Conservation (phyloP, 2,113 vertebrate species). For the Saccopteryx bilineata region DNA sequence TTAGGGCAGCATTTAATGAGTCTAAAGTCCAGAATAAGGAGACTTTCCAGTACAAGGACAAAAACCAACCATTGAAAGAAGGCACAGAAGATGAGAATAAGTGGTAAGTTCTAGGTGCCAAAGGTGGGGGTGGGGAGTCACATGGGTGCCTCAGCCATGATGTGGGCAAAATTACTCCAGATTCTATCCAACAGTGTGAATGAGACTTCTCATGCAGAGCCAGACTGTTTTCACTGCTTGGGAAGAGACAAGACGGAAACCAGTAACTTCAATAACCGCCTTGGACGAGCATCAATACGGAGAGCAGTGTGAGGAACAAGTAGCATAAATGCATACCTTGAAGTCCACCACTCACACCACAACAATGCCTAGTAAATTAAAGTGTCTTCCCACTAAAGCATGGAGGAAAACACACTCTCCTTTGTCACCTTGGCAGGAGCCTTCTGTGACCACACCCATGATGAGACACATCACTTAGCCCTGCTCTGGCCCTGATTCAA, state of each 20-base stretch:
- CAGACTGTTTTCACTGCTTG: background rate
- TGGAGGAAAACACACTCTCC: background rate
- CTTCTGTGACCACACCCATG: background rate
- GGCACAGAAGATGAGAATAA: background rate
- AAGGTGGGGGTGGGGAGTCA: background rate
- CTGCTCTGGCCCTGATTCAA: background rate
- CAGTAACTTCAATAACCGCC: background rate
- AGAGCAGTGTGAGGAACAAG: background rate
- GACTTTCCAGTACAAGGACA: background rate
- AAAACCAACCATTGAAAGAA: background rate
- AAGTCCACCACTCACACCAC: background rate
- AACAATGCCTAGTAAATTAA: background rate
- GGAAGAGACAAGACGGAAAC: background rate
- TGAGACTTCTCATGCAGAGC: background rate
- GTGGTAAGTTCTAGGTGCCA: too few species aligned
- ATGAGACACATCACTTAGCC: accelerated
- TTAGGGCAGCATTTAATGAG: background rate
- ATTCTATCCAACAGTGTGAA: background rate
- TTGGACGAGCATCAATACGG: background rate
- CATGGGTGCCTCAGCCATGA: background rate
- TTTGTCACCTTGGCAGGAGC: slow-evolving; percentile 22
- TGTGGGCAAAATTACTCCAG: background rate
- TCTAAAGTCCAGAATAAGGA: background rate
- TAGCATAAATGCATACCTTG: background rate
- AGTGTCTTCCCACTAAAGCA: background rate